These are phyloP conservation scores for Ephialtes manifestator DNA, from an alignment of 2,888 invertebrate genomes.

Conservation along the genomic window DNA sequence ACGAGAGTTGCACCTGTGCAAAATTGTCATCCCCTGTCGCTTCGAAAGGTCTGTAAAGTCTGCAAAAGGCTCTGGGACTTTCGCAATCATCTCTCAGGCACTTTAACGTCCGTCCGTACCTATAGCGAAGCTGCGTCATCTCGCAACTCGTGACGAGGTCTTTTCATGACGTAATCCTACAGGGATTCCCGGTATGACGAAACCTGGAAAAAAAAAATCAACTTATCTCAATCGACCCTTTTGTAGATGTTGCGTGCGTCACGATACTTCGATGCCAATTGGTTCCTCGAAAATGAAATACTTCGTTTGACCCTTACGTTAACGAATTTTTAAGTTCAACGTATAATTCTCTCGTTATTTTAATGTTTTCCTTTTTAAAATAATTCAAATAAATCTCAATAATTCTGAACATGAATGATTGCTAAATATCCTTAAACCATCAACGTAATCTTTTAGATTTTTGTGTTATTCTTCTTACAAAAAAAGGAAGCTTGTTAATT, in stretches of 20 bases:
- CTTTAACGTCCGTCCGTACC: neutral
- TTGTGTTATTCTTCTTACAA: neutral
- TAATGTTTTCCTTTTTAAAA: neutral
- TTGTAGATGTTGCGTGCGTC: neutral
- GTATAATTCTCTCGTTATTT: neutral
- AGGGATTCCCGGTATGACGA: constrained; percentile 6
- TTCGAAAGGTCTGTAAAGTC: constrained; percentile 14
- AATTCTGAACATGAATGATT: neutral
- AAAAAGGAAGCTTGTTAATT: neutral
- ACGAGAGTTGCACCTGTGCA: constrained; percentile 6
- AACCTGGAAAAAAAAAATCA: constrained; percentile 5
- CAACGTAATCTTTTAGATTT: neutral
- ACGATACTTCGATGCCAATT: neutral
- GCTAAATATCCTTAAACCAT: neutral
- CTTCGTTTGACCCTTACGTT: neutral
- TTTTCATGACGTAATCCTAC: constrained; percentile 23
- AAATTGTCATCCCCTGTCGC: constrained; percentile 22
- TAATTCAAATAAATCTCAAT: neutral
- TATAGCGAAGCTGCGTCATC: neutral
- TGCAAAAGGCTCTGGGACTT: constrained; percentile 4
- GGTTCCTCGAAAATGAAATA: neutral
- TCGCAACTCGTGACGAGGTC: constrained; percentile 3
- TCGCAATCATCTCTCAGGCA: constrained; percentile 8
- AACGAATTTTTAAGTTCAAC: neutral
- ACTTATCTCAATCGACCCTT: neutral